Evolutionary conservation across 1,140 invertebrate genomes (phyloP), one percentile per base, ranked within the genome.

Genomic region (Asbolus verrucosus): DNA sequence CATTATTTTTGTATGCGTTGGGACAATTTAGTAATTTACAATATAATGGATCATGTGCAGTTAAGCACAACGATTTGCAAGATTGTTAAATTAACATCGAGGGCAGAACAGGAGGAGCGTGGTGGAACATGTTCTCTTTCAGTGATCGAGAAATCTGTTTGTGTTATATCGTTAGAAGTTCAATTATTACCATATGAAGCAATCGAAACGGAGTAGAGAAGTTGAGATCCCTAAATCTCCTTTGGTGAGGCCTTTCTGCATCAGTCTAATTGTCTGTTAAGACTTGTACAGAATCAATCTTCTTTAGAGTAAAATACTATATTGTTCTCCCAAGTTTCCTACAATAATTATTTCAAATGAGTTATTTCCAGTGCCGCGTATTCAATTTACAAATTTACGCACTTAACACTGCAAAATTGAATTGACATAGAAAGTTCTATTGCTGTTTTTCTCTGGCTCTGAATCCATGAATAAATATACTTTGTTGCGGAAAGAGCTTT

Each of bases 321-420:
- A 62, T 65, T 65, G 61, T 65, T 39, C 33, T 43, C 36, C n/a
- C 36, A 65, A 43, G 36, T 65, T 43, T 30, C 60, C 61, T 39
- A 30, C 61, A 65, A 41, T 65, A 65, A 65, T 65, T 65, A 65
- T 65, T 65, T 41, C 61, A 65, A 65, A 65, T 65, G 61, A 65
- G 61, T 65, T 65, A 65, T 65, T 65, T 65, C 36, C 61, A 65
- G 61, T 39, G 36, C 61, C 36, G 39, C 61, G 21, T 39, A 39
- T 39, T 38, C 36, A 38, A 63, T 63, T 39, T 63, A 63, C 61
- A 63, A 63, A 63, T 63, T 63, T 41, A 63, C 61, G 61, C 33
- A 63, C 61, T 63, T 63, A 63, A 63, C 33, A 41, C 39, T 41
- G 61, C 33, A 39, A 63, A 63, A 63, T 63, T 63, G 61, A 63